Conservation (phyloP, 2,888 invertebrate species). For the Conus canariensis region DNA sequence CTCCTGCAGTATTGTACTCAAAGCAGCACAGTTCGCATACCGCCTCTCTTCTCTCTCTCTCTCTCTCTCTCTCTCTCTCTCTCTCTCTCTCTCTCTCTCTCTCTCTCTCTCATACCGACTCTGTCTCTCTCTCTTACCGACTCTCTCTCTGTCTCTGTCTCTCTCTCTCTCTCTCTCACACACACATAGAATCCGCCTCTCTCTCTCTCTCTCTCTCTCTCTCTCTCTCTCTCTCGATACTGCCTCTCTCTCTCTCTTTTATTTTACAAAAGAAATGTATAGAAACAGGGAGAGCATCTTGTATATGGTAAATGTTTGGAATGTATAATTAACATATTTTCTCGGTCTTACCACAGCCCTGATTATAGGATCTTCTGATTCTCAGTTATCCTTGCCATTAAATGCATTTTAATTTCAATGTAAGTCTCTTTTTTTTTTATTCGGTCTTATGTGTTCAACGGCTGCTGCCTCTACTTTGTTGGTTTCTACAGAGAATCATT, state of each 20-base stretch:
- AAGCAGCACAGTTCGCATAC: background rate
- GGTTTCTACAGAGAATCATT: no score
- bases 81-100: conserved; percentile 2
- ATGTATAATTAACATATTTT: no score
- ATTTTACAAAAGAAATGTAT: no score
- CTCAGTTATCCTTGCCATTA: no score
- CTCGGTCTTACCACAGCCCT: no score
- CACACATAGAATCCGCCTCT: background rate
- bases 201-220: background rate
- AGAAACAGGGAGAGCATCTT: no score
- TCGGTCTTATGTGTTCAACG: no score
- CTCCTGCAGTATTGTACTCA: background rate
- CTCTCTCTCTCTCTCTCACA: conserved; percentile 12
- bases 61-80: background rate
- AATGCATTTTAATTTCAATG: no score
- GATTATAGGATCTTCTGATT: no score
- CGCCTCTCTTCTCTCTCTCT: background rate
- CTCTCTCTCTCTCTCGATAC: conserved; percentile 5
- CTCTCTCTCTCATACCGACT: background rate
- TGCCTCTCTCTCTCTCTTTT: background rate
- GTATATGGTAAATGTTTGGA: no score
- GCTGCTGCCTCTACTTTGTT: no score
- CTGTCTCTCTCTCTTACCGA: background rate
- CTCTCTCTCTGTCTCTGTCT: background rate
- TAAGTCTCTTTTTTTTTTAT: no score